Percentiles rank a stretch among this genome's conserved stretches.
Conservation (phyloP, 2,888 invertebrate species). For the Athalia circularis region DNA sequence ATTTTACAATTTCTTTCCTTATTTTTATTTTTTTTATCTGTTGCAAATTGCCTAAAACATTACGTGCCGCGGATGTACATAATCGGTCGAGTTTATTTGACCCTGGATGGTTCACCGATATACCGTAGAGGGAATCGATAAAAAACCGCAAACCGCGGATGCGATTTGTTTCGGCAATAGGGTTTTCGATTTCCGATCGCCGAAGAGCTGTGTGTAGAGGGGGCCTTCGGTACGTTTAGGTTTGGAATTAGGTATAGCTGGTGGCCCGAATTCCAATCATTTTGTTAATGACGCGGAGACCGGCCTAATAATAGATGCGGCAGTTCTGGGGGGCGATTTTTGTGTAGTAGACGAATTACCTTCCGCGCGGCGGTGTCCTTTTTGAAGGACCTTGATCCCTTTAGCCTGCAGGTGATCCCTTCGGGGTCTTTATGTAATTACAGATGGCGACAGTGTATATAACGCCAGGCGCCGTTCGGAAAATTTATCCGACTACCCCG, state of each 20-base stretch:
- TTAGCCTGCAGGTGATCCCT: constrained; percentile 7
- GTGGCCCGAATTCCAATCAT: constrained; percentile 41
- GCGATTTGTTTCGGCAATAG: constrained; percentile 28
- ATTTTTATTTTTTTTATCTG: not conserved
- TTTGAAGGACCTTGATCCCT: constrained; percentile 35
- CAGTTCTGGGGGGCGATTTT: constrained; percentile 31
- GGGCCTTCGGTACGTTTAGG: not conserved
- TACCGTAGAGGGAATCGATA: not conserved
- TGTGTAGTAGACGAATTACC: constrained; percentile 39
- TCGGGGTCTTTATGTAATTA: constrained; percentile 37
- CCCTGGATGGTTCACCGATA: not conserved
- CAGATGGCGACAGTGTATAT: constrained; percentile 32
- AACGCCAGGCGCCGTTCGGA: constrained; percentile 35
- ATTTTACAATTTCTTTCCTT: not conserved
- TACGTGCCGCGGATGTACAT: not conserved
- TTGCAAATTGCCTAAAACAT: not conserved
- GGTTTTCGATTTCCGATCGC: constrained; percentile 14
- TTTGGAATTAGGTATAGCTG: not conserved
- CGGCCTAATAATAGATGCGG: constrained; percentile 39
- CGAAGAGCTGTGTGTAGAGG: not conserved
- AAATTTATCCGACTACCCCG: constrained; percentile 23
- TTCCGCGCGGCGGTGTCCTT: constrained; percentile 39
- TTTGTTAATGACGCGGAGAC: constrained; percentile 44
- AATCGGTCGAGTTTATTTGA: not conserved
- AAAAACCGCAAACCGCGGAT: constrained; percentile 35